These are phyloP conservation scores for Sinotaia quadrata DNA, from an alignment of 2,888 invertebrate species.

Conservation along the genomic window DNA sequence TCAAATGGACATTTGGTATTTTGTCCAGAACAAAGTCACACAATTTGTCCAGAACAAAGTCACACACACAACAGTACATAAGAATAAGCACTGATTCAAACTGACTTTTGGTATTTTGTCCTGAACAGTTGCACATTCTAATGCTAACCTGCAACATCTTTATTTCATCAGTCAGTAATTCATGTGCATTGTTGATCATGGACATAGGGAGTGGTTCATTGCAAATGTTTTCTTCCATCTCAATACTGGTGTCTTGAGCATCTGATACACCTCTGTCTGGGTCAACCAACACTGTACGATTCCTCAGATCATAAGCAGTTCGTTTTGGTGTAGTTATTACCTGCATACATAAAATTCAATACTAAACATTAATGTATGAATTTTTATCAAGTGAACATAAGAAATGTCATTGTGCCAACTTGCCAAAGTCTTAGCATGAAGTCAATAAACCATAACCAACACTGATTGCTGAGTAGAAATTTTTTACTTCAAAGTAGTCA, in stretches of 20 bases:
- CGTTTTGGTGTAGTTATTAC: slow-evolving; percentile 64
- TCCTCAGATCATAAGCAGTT: slow-evolving; percentile 49
- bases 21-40: neutral
- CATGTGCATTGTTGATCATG: slow-evolving; percentile 50
- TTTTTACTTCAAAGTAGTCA: too few relatives aligned
- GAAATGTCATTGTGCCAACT: too few relatives aligned
- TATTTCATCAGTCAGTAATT: slow-evolving; percentile 58
- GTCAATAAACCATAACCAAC: too few relatives aligned
- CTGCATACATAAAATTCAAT: too few relatives aligned
- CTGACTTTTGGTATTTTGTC: neutral
- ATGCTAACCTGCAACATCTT: slow-evolving; percentile 49
- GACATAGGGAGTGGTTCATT: slow-evolving; percentile 43
- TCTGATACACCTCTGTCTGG: slow-evolving; percentile 4
- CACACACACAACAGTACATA: neutral
- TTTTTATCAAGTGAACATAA: too few relatives aligned
- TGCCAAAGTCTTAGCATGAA: too few relatives aligned
- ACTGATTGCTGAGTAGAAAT: too few relatives aligned
- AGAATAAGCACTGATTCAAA: neutral
- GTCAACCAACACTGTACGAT: slow-evolving; percentile 31
- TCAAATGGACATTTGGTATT: too few relatives aligned
- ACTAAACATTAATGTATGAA: too few relatives aligned
- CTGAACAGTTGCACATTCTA: neutral
- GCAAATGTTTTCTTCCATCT: slow-evolving; percentile 40
- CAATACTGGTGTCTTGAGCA: slow-evolving; percentile 4
- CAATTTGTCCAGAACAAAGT: too few relatives aligned